Evolutionary conservation across 2,888 invertebrate species (phyloP).

Genomic region (Rotaria magnacalcarata): DNA sequence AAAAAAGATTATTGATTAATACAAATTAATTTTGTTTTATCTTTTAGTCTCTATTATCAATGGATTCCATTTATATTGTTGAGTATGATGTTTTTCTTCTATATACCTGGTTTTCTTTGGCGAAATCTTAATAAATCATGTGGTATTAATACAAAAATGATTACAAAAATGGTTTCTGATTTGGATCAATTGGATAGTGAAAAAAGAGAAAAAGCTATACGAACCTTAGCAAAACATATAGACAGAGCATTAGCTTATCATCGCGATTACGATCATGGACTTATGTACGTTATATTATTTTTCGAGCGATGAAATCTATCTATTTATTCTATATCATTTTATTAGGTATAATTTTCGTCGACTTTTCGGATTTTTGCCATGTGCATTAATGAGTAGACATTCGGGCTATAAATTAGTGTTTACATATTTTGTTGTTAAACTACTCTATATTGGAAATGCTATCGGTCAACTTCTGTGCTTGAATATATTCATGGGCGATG

Average conservation of each 20-base stretch:
- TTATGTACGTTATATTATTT: slow-evolving; percentile 37
- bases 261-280: slow-evolving; percentile 38
- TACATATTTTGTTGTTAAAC: slow-evolving; percentile 43
- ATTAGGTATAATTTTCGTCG: slow-evolving; percentile 19
- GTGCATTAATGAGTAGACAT: not conserved
- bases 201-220: slow-evolving; percentile 40
- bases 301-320: not conserved
- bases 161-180: slow-evolving; percentile 41
- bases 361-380: not conserved
- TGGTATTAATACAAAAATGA: slow-evolving; percentile 44
- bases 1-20: not conserved
- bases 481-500: slow-evolving; percentile 42
- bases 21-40: not conserved
- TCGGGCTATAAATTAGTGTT: slow-evolving; percentile 42
- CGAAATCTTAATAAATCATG: slow-evolving; percentile 39
- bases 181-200: slow-evolving; percentile 46
- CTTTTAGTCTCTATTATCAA: slow-evolving; percentile 42
- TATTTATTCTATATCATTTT: not conserved
- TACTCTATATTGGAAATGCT: slow-evolving; percentile 45
- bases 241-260: slow-evolving; percentile 45
- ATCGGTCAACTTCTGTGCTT: slow-evolving; percentile 43
- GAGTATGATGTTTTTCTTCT: slow-evolving; percentile 46
- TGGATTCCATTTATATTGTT: slow-evolving; percentile 47
- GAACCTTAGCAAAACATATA: slow-evolving; percentile 44
- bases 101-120: slow-evolving; percentile 46